Evolutionary conservation across 2,888 invertebrate genomes (phyloP).

Genomic region (Tethea ocularis): DNA sequence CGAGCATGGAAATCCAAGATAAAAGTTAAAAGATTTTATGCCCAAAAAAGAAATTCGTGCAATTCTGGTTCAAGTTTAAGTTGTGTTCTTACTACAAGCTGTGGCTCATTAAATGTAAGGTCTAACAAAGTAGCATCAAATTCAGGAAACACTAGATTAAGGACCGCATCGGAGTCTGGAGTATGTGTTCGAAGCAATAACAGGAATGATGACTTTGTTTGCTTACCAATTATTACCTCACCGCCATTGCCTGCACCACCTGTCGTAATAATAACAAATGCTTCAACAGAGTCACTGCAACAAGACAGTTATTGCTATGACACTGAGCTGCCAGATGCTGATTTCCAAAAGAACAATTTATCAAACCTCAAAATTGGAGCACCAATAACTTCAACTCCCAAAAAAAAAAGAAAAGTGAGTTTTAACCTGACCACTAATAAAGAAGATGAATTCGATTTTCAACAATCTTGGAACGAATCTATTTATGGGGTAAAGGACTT

Average conservation of each 20-base stretch:
- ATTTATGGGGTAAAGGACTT: background rate
- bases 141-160: constrained; percentile 29
- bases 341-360: constrained; percentile 59
- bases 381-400: constrained; percentile 64
- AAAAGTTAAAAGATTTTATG: constrained; percentile 53
- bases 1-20: constrained; percentile 70
- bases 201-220: constrained; percentile 54
- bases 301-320: constrained; percentile 47
- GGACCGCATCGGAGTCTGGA: constrained; percentile 17
- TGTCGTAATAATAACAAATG: constrained; percentile 16
- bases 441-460: background rate
- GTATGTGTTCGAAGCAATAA: constrained; percentile 38
- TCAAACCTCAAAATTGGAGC: constrained; percentile 20
- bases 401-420: constrained; percentile 44
- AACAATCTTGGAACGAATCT: constrained; percentile 1
- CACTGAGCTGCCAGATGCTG: constrained; percentile 57
- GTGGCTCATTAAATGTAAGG: constrained; percentile 27
- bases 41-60: constrained; percentile 48
- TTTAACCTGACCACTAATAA: background rate
- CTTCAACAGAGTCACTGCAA: constrained; percentile 29
- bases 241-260: constrained; percentile 63
- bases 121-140: constrained; percentile 46
- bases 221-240: constrained; percentile 62
- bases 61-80: background rate
- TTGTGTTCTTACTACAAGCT: background rate